phyloP scores from a whole-genome alignment of 2,113 vertebrate species.

The Apistogramma diplotaenia region DNA sequence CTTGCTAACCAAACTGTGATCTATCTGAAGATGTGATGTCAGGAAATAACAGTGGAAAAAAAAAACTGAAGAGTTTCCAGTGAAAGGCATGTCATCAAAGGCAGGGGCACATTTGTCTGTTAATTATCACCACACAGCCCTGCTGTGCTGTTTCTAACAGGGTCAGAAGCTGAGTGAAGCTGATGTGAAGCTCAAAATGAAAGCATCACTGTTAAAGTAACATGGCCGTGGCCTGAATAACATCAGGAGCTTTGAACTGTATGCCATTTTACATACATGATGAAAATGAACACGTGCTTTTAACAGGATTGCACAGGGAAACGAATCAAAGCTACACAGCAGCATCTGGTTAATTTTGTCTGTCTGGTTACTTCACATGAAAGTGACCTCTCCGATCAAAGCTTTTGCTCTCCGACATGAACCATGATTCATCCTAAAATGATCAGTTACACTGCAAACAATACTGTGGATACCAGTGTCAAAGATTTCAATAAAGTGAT shows the following conservation, averaged over 20 bases:
- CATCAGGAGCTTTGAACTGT: neutral
- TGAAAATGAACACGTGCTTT: neutral
- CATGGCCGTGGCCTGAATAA: neutral
- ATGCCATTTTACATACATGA: neutral
- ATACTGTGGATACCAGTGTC: no score
- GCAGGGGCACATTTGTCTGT: no score
- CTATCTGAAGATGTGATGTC: neutral
- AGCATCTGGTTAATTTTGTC: conserved; percentile 6
- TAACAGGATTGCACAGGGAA: conserved; percentile 7
- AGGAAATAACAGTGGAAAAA: neutral
- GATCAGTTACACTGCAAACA: neutral
- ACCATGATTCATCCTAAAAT: neutral
- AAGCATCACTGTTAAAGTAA: neutral
- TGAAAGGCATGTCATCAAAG: neutral
- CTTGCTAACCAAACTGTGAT: neutral
- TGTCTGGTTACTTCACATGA: conserved; percentile 8
- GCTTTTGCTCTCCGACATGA: conserved; percentile 8
- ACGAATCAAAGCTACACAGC: conserved; percentile 11
- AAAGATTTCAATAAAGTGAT: no score
- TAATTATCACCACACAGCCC: no score
- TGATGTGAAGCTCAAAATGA: neutral
- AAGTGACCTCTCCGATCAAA: neutral
- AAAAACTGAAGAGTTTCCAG: neutral
- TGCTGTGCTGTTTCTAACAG: accelerated
- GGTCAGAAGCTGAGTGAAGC: neutral